phyloP scores from a whole-genome alignment of 2,113 vertebrate genomes.

The Pseudorectes ferrugineus region DNA sequence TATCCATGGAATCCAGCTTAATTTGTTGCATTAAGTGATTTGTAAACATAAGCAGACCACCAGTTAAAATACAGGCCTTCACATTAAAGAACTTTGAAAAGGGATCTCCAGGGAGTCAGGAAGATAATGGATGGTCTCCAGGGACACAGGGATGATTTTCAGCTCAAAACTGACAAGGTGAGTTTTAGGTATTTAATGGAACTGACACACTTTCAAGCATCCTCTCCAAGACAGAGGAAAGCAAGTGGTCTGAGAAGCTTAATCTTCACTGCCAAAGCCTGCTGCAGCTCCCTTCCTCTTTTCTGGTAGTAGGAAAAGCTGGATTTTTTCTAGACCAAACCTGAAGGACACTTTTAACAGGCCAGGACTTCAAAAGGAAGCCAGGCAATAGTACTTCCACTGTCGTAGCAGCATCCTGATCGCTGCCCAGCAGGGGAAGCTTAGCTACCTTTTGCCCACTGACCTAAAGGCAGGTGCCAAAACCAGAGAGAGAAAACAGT shows the following conservation, averaged over 20 bases:
- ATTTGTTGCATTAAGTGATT: not conserved
- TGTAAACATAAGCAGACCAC: not conserved
- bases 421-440: not conserved
- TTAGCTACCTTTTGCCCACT: not conserved
- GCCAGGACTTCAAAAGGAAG: not conserved
- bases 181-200: not conserved
- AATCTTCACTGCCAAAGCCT: not conserved
- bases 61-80: not conserved
- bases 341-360: not conserved
- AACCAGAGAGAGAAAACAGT: not conserved
- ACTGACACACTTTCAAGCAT: not conserved
- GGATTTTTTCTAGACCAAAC: not conserved
- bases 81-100: not conserved
- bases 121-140: not conserved
- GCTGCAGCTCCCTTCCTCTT: not conserved
- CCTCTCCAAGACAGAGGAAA: not conserved
- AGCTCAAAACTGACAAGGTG: not conserved
- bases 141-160: not conserved
- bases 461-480: not conserved
- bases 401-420: not conserved
- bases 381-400: not conserved
- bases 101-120: not conserved
- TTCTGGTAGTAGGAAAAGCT: not conserved
- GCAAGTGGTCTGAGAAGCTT: not conserved
- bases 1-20: not conserved